These are phyloP conservation scores for Cephalopholis sonnerati DNA, from an alignment of 2,113 vertebrate genomes.

Conservation along the genomic window DNA sequence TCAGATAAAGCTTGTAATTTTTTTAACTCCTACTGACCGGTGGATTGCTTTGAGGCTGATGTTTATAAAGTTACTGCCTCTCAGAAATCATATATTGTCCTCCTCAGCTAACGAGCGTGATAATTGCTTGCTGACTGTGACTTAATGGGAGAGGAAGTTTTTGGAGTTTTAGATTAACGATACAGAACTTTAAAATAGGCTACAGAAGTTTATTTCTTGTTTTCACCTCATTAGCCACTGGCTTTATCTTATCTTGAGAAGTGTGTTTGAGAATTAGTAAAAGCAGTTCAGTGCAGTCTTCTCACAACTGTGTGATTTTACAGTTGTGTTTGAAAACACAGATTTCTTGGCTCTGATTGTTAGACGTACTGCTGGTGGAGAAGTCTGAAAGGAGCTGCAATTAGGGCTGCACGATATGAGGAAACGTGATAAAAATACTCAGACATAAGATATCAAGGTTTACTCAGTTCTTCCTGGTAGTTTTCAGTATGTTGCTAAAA, in stretches of 20 bases:
- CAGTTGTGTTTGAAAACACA: not conserved
- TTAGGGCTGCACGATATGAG: no score
- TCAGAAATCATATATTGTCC: not conserved
- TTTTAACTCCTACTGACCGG: not conserved
- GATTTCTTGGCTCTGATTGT: not conserved
- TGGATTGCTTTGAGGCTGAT: not conserved
- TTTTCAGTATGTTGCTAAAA: no score
- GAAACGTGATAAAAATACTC: no score
- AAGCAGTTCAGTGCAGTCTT: not conserved
- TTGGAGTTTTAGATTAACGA: slow-evolving; percentile 6
- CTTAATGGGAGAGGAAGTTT: not conserved
- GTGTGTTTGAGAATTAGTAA: not conserved
- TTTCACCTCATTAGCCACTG: not conserved
- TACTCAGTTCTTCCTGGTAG: no score
- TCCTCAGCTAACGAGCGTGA: slow-evolving; percentile 8
- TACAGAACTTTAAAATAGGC: not conserved
- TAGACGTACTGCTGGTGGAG: not conserved
- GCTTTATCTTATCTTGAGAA: not conserved
- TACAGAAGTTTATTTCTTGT: not conserved
- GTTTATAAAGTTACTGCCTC: slow-evolving; percentile 5
- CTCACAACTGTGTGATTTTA: not conserved
- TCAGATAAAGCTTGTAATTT: slow-evolving; percentile 8
- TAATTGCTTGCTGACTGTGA: slow-evolving; percentile 8
- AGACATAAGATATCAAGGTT: no score
- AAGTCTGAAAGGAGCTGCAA: no score